A percentile compares a stretch with the other conserved stretches of the same genome.
These are phyloP conservation scores for Cotesia vestalis DNA, from an alignment of 1,140 invertebrate genomes.

Conservation along the genomic window DNA sequence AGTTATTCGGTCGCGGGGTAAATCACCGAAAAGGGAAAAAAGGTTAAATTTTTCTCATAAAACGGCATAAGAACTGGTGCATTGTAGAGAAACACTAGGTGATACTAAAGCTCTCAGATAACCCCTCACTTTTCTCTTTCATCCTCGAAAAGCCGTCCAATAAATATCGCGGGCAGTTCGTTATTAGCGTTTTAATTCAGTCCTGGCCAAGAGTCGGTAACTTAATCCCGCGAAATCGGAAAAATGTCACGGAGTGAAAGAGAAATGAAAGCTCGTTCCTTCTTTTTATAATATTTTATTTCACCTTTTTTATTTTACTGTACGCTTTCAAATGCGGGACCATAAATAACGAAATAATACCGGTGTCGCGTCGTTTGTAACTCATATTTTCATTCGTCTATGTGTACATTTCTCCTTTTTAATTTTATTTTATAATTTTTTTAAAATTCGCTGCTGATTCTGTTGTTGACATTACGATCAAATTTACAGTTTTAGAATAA, in stretches of 20 bases:
- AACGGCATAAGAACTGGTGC: constrained; percentile 55
- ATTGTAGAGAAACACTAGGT: constrained; percentile 53
- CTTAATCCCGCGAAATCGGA: constrained; percentile 59
- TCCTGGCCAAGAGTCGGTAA: constrained; percentile 47
- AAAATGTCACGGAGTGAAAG: constrained; percentile 49
- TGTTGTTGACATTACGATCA: too few species aligned
- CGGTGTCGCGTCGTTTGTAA: constrained; percentile 53
- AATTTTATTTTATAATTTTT: background rate
- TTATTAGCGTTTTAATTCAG: constrained; percentile 65
- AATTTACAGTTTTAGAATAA: too few species aligned
- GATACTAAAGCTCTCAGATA: constrained; percentile 27
- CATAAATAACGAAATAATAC: constrained; percentile 61
- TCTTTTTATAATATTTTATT: too few species aligned
- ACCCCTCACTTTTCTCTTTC: constrained; percentile 18
- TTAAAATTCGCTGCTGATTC: too few species aligned
- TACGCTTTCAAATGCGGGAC: constrained; percentile 46
- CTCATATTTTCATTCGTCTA: constrained; percentile 31
- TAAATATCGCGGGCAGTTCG: constrained; percentile 59
- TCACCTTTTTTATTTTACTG: too few species aligned
- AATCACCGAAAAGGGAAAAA: constrained; percentile 24
- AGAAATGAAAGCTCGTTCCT: constrained; percentile 16
- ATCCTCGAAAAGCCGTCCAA: constrained; percentile 53
- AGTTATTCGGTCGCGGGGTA: constrained; percentile 55
- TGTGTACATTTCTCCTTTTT: background rate
- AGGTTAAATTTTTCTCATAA: constrained; percentile 56